These are phyloP conservation scores for Lagodon rhomboides DNA, from an alignment of 2,797 vertebrate genomes.

Conservation along the genomic window DNA sequence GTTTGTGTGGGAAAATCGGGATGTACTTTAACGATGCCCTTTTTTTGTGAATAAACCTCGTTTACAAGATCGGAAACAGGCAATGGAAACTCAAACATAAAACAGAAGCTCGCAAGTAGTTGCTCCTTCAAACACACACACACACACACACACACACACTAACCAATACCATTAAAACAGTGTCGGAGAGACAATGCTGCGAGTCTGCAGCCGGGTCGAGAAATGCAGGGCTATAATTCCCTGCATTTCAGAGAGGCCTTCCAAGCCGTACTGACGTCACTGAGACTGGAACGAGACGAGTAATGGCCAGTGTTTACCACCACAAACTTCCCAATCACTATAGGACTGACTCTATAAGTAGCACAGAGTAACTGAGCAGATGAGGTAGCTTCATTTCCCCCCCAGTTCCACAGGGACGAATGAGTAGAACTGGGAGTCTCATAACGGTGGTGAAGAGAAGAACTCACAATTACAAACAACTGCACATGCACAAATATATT, in stretches of 20 bases:
- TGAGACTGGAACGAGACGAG: conserved; percentile 71
- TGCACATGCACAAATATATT: not conserved
- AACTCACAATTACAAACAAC: conserved; percentile 30
- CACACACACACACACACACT: conserved; percentile 21
- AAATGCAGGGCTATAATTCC: conserved; percentile 85
- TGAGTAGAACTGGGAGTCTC: conserved; percentile 31
- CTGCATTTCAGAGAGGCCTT: conserved; percentile 80
- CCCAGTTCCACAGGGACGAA: conserved; percentile 49
- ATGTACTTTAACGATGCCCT: conserved; percentile 64
- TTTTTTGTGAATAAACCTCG: conserved; percentile 76
- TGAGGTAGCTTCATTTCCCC: conserved; percentile 49
- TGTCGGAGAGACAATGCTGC: conserved; percentile 45
- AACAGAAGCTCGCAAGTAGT: conserved; percentile 75
- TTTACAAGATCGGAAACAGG: conserved; percentile 79
- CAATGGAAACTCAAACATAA: conserved; percentile 80
- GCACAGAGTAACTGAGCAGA: conserved; percentile 71
- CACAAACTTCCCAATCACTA: conserved; percentile 83
- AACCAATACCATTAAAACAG: conserved; percentile 41
- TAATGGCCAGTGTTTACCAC: conserved; percentile 83
- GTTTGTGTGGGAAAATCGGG: conserved; percentile 65
- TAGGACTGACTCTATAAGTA: conserved; percentile 78
- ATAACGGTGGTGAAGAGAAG: conserved; percentile 17
- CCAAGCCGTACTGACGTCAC: conserved; percentile 88
- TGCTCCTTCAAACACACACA: conserved; percentile 38
- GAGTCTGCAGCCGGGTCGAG: conserved; percentile 58